Base-by-base conservation (phyloP, 2,113 vertebrate species). In the Galemys pyrenaicus region DNA sequence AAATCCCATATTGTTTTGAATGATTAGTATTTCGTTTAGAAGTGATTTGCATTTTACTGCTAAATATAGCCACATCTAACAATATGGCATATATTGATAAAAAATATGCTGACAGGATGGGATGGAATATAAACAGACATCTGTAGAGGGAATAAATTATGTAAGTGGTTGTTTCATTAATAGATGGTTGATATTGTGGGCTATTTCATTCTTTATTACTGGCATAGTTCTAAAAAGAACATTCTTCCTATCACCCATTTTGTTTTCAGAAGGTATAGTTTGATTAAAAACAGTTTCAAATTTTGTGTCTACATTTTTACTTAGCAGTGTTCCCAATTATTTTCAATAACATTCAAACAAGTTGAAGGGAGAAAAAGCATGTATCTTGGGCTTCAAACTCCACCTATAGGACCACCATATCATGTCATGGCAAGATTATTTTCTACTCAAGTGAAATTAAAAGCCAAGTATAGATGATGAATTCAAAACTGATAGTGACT, bases 301-400 rank as follows among this genome's bases (percentile, higher is more conserved):
- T 70, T 22, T 68, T 79, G 20, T 62, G 54, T 95, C n/a, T 37
- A 49, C 39, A 90, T 30, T 2, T 91, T 94, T 86, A 87, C 56
- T 92, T 37, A 74, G 5, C 11, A 70, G 11, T 82, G 89, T 89
- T 65, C 30, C 79, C 90, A 95, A 56, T 82, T 87, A 19, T 58
- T 13, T 26, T 87, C 87, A 64, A 71, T 19, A 1, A 64, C 7
- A 71, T 4, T 94, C 56, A 78, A 86, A 46, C n/a, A 82, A 83
- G 46, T 12, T 28, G 28, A 84, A 77, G 3, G 28, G 32, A 86
- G 20, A 89, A 2, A n/a, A 37, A 2, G 12, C 44, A 84, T 93
- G 3, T n/a, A 46, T 28, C 17, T 70, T 12, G 11, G 75, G 26
- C 9, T 70, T 92, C 5, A 73, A 46, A 80, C 6, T 80, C 84